Evolutionary conservation across 1,140 invertebrate genomes (phyloP), one percentile per base, ranked within the genome.

Genomic region (Aporrectodea caliginosa): DNA sequence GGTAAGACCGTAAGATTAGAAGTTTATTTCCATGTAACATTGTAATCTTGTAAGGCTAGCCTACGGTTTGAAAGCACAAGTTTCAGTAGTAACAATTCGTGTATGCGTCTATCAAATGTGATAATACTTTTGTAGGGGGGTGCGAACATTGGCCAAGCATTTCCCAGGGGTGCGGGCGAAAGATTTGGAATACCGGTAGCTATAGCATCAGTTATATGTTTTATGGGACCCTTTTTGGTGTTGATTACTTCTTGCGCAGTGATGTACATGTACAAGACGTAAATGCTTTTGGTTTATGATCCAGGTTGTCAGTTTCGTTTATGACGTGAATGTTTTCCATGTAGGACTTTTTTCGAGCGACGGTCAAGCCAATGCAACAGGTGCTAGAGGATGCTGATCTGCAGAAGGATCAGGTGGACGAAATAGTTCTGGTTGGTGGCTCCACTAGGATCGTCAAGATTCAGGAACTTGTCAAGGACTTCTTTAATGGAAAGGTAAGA

Each of bases 361-460:
- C 98, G 1, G 91, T 99, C 90, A 98, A 99, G 88, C 98, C 98
- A 14, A 97, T 99, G 22, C 83, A 89, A 79, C 84, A 84, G 71
- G 88, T 88, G 1, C 90, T 99, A 81, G 97, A 99, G 89, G 98
- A 99, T 90, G 95, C 97, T 78, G 97, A 99, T 86, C 94, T 99
- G 92, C 97, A 97, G 90, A 99, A 98, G 87, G 96, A 96, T 85
- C 96, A 99, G 84, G 94, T 99, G 78, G 93, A 99, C 89, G 98
- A 99, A 89, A 99, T 99, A 85, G 97, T 99, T 12, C 90, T 99
- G 35, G 98, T 99, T 35, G 98, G 98, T 87, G 98, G 98, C 83
- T 98, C 96, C 1, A 99, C 98, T 69, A 93, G 98, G 91, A 99
- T 99, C 85, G 98, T 98, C 34, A 99, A 99, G 89, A 93, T 99